Conservation (phyloP, 1,140 invertebrate species). For the Drosophila varians region DNA sequence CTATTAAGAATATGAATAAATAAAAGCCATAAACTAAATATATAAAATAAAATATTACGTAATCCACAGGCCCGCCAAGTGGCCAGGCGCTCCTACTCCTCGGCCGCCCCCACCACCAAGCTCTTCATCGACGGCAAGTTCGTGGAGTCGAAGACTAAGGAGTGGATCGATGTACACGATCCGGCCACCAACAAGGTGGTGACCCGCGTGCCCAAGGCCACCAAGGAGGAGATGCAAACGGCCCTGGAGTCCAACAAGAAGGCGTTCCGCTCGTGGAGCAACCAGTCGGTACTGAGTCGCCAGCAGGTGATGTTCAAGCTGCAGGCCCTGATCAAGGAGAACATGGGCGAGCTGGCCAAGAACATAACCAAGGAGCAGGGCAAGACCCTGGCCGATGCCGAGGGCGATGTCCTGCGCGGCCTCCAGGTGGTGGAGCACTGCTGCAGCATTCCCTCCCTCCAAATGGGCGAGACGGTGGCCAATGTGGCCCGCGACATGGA, state of each 20-base stretch:
- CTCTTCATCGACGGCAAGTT: conserved; percentile 98
- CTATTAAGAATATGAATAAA: too few relatives aligned
- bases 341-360: conserved; percentile 93
- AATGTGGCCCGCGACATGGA: conserved; percentile 98
- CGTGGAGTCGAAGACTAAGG: conserved; percentile 94
- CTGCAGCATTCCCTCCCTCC: conserved; percentile 95
- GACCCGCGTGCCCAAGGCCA: conserved; percentile 94
- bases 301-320: conserved; percentile 98
- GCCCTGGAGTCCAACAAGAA: conserved; percentile 94
- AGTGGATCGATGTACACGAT: conserved; percentile 98
- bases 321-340: conserved; percentile 86
- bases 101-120: conserved; percentile 89
- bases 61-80: conserved; percentile 53
- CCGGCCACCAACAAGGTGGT: conserved; percentile 95
- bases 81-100: conserved; percentile 63
- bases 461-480: conserved; percentile 96
- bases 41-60: background rate
- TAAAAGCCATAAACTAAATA: background rate
- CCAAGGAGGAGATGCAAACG: conserved; percentile 94
- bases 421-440: conserved; percentile 99
- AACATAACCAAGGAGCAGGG: conserved; percentile 98
- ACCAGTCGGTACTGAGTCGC: conserved; percentile 95
- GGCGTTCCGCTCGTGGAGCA: conserved; percentile 92
- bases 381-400: conserved; percentile 98
- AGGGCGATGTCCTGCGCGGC: conserved; percentile 98